Evolutionary conservation across 2,888 invertebrate species (phyloP), one percentile per base, ranked within the genome.

Genomic region (Apodemia duryi): DNA sequence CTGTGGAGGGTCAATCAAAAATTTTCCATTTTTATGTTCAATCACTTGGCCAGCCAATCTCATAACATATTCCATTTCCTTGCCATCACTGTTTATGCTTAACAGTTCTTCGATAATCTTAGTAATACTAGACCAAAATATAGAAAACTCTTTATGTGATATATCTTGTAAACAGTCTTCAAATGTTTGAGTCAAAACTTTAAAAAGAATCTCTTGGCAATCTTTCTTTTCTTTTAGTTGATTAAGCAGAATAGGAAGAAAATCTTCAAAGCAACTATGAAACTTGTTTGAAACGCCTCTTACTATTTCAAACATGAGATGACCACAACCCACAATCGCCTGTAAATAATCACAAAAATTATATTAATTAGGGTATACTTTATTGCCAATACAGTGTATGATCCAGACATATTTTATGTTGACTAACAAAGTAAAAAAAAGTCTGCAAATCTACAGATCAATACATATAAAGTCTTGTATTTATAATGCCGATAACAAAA

Each of bases 231-330:
- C 93, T 70, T 88, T 85, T 2, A 97, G 80, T 51, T 94, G 92
- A 68, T 94, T 92, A 3, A 98, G 88, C 13, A 96, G 88, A 61
- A 96, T 81, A 49, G 94, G 93, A 3, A 98, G 81, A 74, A 97
- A 94, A 65, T 93, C 92, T 64, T 95, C 95, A 1, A 96, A 94
- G 74, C 95, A 95, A 70, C 96, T 97, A 81, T 99, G 98, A 78
- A 98, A 96, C 75, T 97, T 95, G 1, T 95, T 95, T 67, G 94
- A 92, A 0, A 97, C 95, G 43, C 98, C 98, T 77, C 95, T 95
- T 60, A 98, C 84, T 66, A 97, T 96, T 91, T 98, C 97, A 88
- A 97, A 98, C 66, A 99, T 91, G 32, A 99, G 91, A 73, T 95
- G 95, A 0, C 98, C 97, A 83, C 97, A 96, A 6, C 98, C 98